phyloP scores from a whole-genome alignment of 2,113 vertebrate genomes.

The Oophaga pumilio region DNA sequence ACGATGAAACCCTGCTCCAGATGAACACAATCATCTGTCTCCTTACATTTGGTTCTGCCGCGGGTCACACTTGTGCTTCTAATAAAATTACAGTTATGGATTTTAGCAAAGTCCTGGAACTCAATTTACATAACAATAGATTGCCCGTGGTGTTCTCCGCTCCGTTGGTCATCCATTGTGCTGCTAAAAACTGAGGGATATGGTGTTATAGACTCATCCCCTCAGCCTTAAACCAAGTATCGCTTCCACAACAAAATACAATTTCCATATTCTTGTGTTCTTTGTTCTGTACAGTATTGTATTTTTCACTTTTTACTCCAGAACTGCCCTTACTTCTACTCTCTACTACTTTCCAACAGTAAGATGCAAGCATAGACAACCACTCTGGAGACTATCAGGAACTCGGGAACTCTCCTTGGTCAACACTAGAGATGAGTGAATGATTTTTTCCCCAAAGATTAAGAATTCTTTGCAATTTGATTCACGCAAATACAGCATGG shows the following conservation, averaged over 20 bases:
- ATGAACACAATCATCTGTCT: constrained; percentile 29
- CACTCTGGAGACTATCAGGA: neutral
- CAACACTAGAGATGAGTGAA: neutral
- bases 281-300: neutral
- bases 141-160: neutral
- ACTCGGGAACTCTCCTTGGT: neutral
- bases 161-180: neutral
- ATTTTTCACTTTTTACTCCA: neutral
- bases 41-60: neutral
- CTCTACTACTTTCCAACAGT: neutral
- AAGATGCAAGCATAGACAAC: neutral
- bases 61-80: constrained; percentile 6
- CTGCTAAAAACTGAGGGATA: neutral
- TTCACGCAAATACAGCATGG: too few relatives aligned
- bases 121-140: neutral
- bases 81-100: constrained; percentile 6
- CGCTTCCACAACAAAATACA: neutral
- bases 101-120: neutral
- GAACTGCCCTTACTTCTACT: neutral
- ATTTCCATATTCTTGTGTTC: neutral
- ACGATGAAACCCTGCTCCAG: neutral
- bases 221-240: neutral
- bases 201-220: neutral
- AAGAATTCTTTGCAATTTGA: too few relatives aligned
- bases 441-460: too few relatives aligned